Evolutionary conservation across 2,797 vertebrate genomes (phyloP), one percentile per base, ranked within the genome.

Genomic region (Pseudocheirus occidentalis): DNA sequence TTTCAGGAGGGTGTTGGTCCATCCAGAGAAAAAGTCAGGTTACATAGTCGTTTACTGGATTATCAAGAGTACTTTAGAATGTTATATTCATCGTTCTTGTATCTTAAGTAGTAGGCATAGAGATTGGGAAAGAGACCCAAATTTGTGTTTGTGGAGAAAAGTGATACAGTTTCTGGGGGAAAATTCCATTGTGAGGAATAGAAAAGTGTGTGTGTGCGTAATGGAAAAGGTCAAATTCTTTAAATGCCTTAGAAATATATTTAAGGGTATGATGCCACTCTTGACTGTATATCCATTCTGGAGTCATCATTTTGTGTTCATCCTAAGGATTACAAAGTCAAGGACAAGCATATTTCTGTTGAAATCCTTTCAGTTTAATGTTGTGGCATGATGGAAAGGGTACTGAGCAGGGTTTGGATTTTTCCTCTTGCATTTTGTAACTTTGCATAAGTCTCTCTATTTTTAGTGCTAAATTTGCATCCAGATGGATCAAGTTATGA

Each of bases 401-500:
- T 54, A 4, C 0, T 7, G n/a, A 27, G 50, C 11, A 91, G 34
- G 46, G 7, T 40, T 92, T 93, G 92, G 40, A 55, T 91, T 46
- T 62, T 24, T 9, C 4, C 18, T 29, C 24, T 92, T 21, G 34
- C 40, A 4, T 55, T 52, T 27, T 90, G 52, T 66, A 50, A 93
- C 55, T 66, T 81, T 94, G 24, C 46, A 81, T 89, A 91, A 92
- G 46, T 55, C 55, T 13, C 54, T 94, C 40, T 40, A 18, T 59
- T 93, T 55, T 94, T 93, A n/a, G 62, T 95, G 92, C 91, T 94
- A 94, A 96, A 40, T 46, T 16, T 31, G 57, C 24, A 5, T 2
- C 89, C 11, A 1, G 94, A 95, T 87, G 73, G 73, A 87, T 66
- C 89, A 90, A 27, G 40, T 62, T 52, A 9, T 16, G 46, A 16